A percentile compares a stretch with the other conserved stretches of the same genome.
Conservation (phyloP, 1,140 invertebrate species). For the Rhizoglyphus robini region DNA sequence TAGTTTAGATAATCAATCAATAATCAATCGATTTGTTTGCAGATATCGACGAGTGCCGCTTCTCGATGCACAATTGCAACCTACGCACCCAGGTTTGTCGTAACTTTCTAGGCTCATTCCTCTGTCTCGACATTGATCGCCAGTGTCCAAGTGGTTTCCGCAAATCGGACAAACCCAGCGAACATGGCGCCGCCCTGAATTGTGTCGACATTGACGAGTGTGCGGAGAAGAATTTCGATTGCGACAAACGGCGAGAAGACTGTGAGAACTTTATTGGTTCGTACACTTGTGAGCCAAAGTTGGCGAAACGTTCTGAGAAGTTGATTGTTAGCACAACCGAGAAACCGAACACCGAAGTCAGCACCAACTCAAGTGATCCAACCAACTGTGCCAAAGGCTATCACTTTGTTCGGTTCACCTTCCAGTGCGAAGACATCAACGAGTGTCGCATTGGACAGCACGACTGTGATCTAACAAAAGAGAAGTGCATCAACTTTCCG, state of each 20-base stretch:
- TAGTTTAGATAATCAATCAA: not conserved
- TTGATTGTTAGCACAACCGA: not conserved
- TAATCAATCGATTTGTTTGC: not conserved
- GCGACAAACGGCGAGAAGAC: not conserved
- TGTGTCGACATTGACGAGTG: constrained; percentile 18
- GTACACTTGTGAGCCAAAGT: not conserved
- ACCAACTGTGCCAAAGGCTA: constrained; percentile 15
- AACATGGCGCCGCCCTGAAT: not conserved
- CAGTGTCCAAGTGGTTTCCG: constrained; percentile 14
- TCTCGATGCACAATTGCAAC: constrained; percentile 10
- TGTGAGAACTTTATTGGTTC: constrained; percentile 8
- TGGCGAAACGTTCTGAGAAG: not conserved
- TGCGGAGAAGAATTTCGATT: not conserved
- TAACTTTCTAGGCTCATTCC: constrained; percentile 10
- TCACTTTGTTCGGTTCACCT: constrained; percentile 7
- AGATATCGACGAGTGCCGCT: constrained; percentile 15
- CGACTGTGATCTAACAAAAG: constrained; percentile 23
- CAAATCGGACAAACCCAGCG: not conserved
- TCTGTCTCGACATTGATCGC: not conserved
- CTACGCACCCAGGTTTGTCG: not conserved
- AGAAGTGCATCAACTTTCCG: constrained; percentile 32
- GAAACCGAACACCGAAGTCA: not conserved
- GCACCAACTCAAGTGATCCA: not conserved
- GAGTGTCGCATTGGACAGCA: constrained; percentile 30
- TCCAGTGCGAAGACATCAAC: constrained; percentile 30